Conservation (phyloP, 2,797 vertebrate species). For the Sus cebifrons region DNA sequence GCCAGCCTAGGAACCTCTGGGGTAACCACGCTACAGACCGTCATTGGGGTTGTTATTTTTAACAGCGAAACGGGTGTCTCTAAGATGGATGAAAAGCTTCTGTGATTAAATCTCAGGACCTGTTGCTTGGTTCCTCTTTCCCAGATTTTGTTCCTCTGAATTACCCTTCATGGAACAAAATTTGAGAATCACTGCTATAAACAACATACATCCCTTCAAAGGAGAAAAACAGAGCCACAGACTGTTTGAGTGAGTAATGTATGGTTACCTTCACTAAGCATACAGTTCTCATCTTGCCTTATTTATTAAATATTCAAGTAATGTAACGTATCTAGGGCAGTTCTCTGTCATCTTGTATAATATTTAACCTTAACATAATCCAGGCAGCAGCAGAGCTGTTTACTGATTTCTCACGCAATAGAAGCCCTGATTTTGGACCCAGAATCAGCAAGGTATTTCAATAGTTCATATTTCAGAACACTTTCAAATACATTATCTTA, state of each 20-base stretch:
- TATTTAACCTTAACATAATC: conserved; percentile 88
- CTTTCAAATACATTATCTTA: conserved; percentile 25
- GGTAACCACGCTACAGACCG: background rate
- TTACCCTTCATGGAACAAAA: background rate
- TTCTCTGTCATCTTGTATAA: background rate
- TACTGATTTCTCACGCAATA: conserved; percentile 97
- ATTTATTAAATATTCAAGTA: background rate
- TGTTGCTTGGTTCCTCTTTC: background rate
- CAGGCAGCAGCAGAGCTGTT: conserved; percentile 98
- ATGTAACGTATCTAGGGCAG: background rate
- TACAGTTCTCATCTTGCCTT: background rate
- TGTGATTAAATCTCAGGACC: background rate
- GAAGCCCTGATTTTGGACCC: conserved; percentile 98
- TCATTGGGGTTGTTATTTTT: background rate
- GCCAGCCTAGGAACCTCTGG: background rate
- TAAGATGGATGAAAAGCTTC: background rate
- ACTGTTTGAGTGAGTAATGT: background rate
- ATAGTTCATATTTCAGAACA: conserved; percentile 22
- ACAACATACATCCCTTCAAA: background rate
- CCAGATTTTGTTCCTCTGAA: background rate
- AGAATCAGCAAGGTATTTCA: conserved; percentile 95
- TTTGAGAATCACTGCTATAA: background rate
- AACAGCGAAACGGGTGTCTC: background rate
- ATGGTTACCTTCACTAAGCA: background rate
- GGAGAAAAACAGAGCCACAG: background rate